Conservation (phyloP, 35 echinoderm and acorn worm species). For the Anneissia japonica region DNA sequence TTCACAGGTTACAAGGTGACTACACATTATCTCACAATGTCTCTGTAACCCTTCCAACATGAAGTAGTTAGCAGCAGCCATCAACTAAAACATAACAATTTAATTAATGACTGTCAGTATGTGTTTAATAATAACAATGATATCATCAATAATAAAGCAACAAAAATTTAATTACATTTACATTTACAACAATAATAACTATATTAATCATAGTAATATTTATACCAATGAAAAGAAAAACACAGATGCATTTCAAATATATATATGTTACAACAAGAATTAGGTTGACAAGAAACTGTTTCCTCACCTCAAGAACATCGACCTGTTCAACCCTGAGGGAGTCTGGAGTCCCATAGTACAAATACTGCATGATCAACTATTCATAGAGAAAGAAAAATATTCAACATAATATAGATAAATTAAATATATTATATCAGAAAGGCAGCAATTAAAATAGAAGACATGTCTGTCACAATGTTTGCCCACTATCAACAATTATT, state of each 20-base stretch:
- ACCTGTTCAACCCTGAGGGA: slow-evolving; percentile 44
- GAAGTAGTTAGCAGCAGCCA: slow-evolving; percentile 89
- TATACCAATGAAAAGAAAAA: not conserved
- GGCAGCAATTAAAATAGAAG: too few relatives aligned
- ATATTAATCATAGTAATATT: too few relatives aligned
- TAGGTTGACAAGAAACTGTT: not conserved
- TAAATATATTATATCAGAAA: too few relatives aligned
- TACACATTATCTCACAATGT: slow-evolving; percentile 74
- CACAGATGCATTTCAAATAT: not conserved
- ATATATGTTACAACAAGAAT: not conserved
- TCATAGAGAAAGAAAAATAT: too few relatives aligned
- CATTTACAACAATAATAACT: not conserved
- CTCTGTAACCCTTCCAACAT: slow-evolving; percentile 56
- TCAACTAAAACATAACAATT: slow-evolving; percentile 35
- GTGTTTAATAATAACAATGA: not conserved
- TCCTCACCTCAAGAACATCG: slow-evolving; percentile 76
- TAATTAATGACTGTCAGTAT: not conserved
- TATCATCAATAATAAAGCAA: not conserved
- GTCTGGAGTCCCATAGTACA: slow-evolving; percentile 81
- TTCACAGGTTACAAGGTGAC: slow-evolving; percentile 50
- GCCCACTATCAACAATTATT: too few relatives aligned
- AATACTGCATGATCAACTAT: slow-evolving; percentile 90
- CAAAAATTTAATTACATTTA: not conserved
- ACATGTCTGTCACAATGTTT: too few relatives aligned
- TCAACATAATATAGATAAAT: too few relatives aligned